Evolutionary conservation across 37 sponge, comb jelly and placozoan genomes (phyloP).

Genomic region (Hormiphora californensis): DNA sequence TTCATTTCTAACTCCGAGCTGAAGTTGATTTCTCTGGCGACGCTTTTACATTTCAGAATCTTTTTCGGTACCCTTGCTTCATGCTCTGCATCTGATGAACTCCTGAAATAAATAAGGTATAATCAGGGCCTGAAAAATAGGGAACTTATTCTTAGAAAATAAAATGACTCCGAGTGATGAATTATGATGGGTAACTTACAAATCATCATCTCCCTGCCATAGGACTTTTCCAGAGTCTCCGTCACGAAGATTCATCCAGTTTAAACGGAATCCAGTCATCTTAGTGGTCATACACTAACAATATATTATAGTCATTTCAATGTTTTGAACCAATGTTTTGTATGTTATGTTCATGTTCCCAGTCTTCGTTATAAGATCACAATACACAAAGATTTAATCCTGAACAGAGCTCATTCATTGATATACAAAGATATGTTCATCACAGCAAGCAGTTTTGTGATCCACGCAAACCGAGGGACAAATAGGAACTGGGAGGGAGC

Average conservation of each 20-base stretch:
- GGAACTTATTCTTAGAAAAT: background rate
- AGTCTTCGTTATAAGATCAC: no score
- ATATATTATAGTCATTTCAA: no score
- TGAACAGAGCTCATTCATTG: no score
- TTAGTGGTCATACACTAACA: no score
- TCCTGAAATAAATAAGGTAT: constrained; percentile 19
- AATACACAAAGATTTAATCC: no score
- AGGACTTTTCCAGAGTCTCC: constrained; percentile 79
- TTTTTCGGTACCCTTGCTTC: constrained; percentile 87
- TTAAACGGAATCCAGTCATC: constrained; percentile 30
- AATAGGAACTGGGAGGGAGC: no score
- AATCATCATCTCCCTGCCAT: constrained; percentile 85
- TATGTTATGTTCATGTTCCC: no score
- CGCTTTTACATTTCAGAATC: constrained; percentile 75
- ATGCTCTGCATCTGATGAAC: background rate
- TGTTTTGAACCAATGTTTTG: no score
- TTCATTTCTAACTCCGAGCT: constrained; percentile 67
- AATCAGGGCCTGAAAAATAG: background rate
- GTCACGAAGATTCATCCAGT: constrained; percentile 97
- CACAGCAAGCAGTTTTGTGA: no score
- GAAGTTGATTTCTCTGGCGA: constrained; percentile 93
- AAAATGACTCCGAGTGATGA: background rate
- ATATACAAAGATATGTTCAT: no score
- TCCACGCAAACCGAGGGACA: no score
- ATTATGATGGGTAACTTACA: constrained; percentile 62